phyloP scores from a whole-genome alignment of 2,888 invertebrate species.

The Ochlodes sylvanus region DNA sequence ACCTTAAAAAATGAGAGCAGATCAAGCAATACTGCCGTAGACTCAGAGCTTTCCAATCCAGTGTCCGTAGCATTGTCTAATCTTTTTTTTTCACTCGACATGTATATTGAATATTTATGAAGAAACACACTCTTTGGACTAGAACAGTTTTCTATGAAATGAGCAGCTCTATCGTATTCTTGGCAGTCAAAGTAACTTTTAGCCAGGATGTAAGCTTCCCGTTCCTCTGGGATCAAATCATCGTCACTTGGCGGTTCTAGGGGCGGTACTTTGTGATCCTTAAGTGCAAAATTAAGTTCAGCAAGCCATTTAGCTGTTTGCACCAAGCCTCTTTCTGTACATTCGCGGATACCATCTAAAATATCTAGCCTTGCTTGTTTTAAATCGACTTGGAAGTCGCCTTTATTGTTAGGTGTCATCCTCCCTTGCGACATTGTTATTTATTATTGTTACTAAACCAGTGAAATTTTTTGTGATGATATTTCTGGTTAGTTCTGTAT shows the following conservation, averaged over 20 bases:
- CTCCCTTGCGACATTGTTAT: neutral
- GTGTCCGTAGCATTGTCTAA: slow-evolving; percentile 88
- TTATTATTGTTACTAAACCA: neutral
- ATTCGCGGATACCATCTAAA: slow-evolving; percentile 84
- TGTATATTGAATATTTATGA: slow-evolving; percentile 93
- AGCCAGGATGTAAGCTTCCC: slow-evolving; percentile 90
- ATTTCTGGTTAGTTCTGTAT: too few relatives aligned
- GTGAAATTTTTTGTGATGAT: neutral
- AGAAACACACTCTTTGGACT: slow-evolving; percentile 92
- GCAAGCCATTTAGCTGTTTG: slow-evolving; percentile 95
- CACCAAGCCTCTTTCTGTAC: slow-evolving; percentile 91
- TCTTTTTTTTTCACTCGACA: slow-evolving; percentile 95
- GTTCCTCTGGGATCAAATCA: slow-evolving; percentile 85
- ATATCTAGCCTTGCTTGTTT: slow-evolving; percentile 76
- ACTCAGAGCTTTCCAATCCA: slow-evolving; percentile 71
- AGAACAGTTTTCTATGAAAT: slow-evolving; percentile 89
- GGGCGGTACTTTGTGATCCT: slow-evolving; percentile 85
- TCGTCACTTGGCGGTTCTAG: slow-evolving; percentile 78
- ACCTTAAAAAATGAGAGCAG: slow-evolving; percentile 78
- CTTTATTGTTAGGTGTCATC: slow-evolving; percentile 56
- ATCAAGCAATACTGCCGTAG: slow-evolving; percentile 74
- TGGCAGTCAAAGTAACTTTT: slow-evolving; percentile 95
- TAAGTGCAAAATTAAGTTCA: slow-evolving; percentile 92
- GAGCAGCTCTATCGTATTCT: slow-evolving; percentile 95
- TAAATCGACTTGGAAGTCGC: slow-evolving; percentile 73